Evolutionary conservation across 1,140 invertebrate genomes (phyloP).

Genomic region (Linepithema humile): DNA sequence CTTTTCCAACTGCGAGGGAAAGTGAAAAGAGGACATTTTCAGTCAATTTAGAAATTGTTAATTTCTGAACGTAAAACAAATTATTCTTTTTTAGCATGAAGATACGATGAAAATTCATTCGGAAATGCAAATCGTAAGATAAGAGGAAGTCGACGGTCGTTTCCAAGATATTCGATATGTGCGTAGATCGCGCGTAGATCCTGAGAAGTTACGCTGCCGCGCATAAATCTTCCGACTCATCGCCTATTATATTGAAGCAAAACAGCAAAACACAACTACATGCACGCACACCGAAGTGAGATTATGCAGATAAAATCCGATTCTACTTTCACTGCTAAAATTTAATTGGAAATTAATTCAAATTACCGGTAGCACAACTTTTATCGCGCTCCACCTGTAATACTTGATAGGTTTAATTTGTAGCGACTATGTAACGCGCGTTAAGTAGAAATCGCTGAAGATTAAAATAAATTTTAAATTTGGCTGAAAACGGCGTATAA

Average conservation of each 20-base stretch:
- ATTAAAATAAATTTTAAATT: not conserved
- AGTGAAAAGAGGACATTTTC: too few relatives aligned
- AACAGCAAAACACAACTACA: not conserved
- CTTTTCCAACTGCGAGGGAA: too few relatives aligned
- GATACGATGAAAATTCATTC: too few relatives aligned
- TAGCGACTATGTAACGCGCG: not conserved
- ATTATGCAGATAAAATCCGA: conserved; percentile 7
- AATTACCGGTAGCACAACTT: conserved; percentile 5
- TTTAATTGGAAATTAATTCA: conserved; percentile 22
- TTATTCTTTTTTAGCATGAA: too few relatives aligned
- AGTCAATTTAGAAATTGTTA: too few relatives aligned
- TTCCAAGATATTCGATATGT: too few relatives aligned
- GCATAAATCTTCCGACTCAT: too few relatives aligned
- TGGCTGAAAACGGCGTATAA: not conserved
- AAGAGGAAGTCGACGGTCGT: too few relatives aligned
- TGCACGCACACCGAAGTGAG: not conserved
- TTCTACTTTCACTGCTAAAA: conserved; percentile 32
- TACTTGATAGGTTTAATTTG: not conserved
- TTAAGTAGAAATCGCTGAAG: not conserved
- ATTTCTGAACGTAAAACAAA: too few relatives aligned
- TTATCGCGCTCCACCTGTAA: not conserved
- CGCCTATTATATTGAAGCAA: not conserved
- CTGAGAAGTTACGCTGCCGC: too few relatives aligned
- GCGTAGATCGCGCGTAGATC: too few relatives aligned
- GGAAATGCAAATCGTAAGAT: too few relatives aligned